Evolutionary conservation across 92 coral and sea anemone genomes (phyloP), one percentile per base, ranked within the genome.

Genomic region (Palythoa caribaeorum): DNA sequence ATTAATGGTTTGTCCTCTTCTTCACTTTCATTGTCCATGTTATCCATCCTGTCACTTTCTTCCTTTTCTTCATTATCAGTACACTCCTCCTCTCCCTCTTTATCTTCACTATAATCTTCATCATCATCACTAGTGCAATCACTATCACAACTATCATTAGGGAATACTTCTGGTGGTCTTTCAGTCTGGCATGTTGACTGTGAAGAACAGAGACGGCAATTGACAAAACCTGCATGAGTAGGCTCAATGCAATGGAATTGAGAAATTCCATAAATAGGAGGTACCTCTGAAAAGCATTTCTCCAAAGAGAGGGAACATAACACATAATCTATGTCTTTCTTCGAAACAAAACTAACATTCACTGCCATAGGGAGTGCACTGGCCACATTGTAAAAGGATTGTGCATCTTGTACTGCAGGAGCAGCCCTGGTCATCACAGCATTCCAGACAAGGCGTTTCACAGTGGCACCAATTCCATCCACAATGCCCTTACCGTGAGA

Each of bases 401-500:
- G 86, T 12, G 52, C 86, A 54, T 81, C 86, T 62, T 79, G 70
- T 19, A 81, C 86, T 19, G 38, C 38, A 66, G 84, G 73, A 44
- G 65, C 84, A 48, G 73, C 73, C 73, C 84, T 79, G 38, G 84
- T 48, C 69, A 55, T 52, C 6, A 79, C 84, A 28, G 84, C 84
- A 51, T 53, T 53, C 84, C 84, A 81, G 57, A 81, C 87, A 10
- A 81, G 38, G 76, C 73, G 73, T 68, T 68, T 68, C 37, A 28
- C 73, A 20, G 73, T 68, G 73, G 38, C 73, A 88, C 91, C 35
- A 68, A 28, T 68, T 35, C 73, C 73, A 68, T 68, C 73, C 38
- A 28, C 73, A 68, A 68, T 13, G 37, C 96, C 94, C 57, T 93
- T 91, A 13, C 94, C 92, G 76, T 93, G 94, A n/a, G 94, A 91